phyloP scores from a whole-genome alignment of 1,140 invertebrate genomes.

The Drosophila elegans region DNA sequence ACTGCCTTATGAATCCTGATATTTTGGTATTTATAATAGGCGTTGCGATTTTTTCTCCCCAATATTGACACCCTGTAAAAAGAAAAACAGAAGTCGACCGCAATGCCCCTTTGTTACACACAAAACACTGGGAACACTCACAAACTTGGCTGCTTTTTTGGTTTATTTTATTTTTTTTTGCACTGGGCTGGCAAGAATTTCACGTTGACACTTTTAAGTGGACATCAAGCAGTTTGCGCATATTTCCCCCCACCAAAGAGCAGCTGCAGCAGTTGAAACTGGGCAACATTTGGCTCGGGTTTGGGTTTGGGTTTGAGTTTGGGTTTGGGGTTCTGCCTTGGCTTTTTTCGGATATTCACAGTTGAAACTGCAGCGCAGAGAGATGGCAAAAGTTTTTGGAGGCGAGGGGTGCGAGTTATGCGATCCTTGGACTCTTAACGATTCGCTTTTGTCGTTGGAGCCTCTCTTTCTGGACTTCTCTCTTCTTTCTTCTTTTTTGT shows the following conservation, averaged over 20 bases:
- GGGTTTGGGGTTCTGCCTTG: constrained; percentile 26
- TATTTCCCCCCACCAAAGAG: constrained; percentile 58
- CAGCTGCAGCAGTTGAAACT: constrained; percentile 44
- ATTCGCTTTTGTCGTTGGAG: constrained; percentile 64
- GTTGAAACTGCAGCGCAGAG: constrained; percentile 45
- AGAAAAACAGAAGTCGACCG: constrained; percentile 59
- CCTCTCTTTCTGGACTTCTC: constrained; percentile 14
- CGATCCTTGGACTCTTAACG: constrained; percentile 81
- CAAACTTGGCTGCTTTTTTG: constrained; percentile 11
- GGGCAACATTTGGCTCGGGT: constrained; percentile 26
- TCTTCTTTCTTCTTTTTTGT: constrained; percentile 13
- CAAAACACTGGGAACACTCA: constrained; percentile 57
- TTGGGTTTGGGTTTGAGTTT: constrained; percentile 2
- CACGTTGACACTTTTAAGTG: constrained; percentile 83
- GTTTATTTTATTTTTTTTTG: constrained; percentile 20
- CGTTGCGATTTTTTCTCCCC: neutral
- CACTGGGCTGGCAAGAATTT: constrained; percentile 73
- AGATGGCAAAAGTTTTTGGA: neutral
- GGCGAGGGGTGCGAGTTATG: constrained; percentile 66
- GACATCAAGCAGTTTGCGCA: constrained; percentile 82
- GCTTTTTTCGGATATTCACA: constrained; percentile 71
- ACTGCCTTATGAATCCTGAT: too few species aligned
- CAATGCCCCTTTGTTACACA: constrained; percentile 8
- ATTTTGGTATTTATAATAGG: too few species aligned
- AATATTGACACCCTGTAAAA: neutral